Evolutionary conservation across 2,113 vertebrate genomes (phyloP).

Genomic region (Theristicus caerulescens): DNA sequence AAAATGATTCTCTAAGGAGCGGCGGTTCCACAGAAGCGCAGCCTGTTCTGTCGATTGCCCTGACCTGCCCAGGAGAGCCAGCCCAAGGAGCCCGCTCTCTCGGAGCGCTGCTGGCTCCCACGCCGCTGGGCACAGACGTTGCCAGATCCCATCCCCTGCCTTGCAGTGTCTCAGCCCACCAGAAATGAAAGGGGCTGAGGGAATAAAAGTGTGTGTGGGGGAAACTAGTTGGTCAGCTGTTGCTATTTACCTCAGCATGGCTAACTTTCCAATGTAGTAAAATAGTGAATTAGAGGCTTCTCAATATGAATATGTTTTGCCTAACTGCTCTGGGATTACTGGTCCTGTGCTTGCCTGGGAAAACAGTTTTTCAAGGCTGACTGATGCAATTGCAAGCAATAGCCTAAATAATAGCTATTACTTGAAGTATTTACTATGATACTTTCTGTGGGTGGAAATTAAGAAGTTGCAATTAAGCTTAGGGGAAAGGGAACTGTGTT

Average conservation of each 20-base stretch:
- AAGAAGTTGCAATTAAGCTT: not conserved
- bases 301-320: not conserved
- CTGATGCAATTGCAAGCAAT: not conserved
- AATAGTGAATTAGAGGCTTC: not conserved
- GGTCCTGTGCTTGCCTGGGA: not conserved
- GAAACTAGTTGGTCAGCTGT: not conserved
- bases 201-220: too few species aligned
- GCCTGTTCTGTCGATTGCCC: too few species aligned
- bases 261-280: not conserved
- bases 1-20: not conserved
- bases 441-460: not conserved
- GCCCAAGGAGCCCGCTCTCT: not conserved
- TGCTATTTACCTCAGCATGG: not conserved
- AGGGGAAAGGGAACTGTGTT: not conserved
- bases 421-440: not conserved
- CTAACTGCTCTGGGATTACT: not conserved
- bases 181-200: not conserved
- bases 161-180: not conserved
- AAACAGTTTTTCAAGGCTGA: not conserved
- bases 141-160: not conserved
- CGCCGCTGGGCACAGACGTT: not conserved
- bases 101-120: accelerated
- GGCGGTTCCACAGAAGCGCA: not conserved
- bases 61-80: not conserved
- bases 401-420: not conserved